These are phyloP conservation scores for Pammene aurita DNA, from an alignment of 2,888 invertebrate species.

Conservation along the genomic window DNA sequence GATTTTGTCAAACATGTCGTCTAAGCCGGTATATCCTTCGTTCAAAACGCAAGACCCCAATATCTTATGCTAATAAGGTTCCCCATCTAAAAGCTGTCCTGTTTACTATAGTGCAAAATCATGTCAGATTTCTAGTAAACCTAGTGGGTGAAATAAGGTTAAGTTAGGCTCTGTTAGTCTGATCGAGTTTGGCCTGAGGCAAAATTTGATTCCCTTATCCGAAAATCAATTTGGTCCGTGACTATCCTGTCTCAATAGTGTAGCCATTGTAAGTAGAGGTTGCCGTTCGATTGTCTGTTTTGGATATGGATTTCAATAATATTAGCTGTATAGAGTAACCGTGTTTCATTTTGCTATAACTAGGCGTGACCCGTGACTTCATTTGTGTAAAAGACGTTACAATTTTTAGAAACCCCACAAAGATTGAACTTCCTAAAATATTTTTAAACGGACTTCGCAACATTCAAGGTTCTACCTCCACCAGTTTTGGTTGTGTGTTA, in stretches of 20 bases:
- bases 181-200: conserved; percentile 38
- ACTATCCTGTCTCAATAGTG: conserved; percentile 22
- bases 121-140: conserved; percentile 40
- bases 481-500: too few species aligned
- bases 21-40: background rate
- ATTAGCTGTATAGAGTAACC: too few species aligned
- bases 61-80: conserved; percentile 38
- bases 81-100: conserved; percentile 31
- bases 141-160: conserved; percentile 38
- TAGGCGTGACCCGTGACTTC: too few species aligned
- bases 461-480: too few species aligned
- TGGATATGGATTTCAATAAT: conserved; percentile 4
- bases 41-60: conserved; percentile 29
- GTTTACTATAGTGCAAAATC: conserved; percentile 41
- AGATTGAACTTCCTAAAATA: too few species aligned
- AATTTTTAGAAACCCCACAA: too few species aligned
- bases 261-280: background rate
- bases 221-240: conserved; percentile 34
- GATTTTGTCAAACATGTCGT: conserved; percentile 1
- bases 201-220: conserved; percentile 37
- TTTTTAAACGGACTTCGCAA: too few species aligned
- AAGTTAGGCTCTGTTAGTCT: conserved; percentile 36
- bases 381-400: too few species aligned
- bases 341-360: too few species aligned
- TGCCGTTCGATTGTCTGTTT: background rate